Conservation (phyloP, 64 coral and sea anemone species). For the Catalaphyllia jardinei region DNA sequence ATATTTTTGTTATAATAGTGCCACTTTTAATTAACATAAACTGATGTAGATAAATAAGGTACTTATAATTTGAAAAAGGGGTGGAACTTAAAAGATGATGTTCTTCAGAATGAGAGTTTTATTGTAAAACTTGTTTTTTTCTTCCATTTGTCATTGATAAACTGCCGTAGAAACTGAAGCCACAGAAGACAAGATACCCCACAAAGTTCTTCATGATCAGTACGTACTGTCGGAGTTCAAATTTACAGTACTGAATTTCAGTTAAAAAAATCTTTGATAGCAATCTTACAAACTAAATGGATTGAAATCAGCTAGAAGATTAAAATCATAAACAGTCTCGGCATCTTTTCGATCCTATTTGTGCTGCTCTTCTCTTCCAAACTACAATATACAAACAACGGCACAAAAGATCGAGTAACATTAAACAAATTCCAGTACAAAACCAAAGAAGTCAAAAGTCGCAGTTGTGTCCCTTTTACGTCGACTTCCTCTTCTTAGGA, state of each 20-base stretch:
- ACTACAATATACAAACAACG: not conserved
- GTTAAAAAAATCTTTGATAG: not conserved
- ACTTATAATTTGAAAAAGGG: not conserved
- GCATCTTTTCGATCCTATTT: not conserved
- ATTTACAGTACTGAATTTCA: not conserved
- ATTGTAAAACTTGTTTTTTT: not conserved
- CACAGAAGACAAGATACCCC: not conserved
- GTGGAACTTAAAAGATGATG: not conserved
- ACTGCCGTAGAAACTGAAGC: not conserved
- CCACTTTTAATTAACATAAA: not conserved
- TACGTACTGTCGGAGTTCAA: not conserved
- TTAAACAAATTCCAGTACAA: constrained; percentile 2
- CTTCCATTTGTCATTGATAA: not conserved
- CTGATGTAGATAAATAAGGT: not conserved
- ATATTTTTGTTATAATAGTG: not conserved
- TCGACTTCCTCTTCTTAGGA: constrained; percentile 38
- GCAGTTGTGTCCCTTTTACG: not conserved
- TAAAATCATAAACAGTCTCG: constrained; percentile 9
- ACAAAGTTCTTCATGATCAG: not conserved
- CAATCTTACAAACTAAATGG: not conserved
- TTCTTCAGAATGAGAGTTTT: not conserved
- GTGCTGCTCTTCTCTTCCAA: not conserved
- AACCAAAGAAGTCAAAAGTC: not conserved
- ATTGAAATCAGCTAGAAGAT: not conserved
- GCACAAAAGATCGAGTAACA: not conserved